Base-by-base conservation (phyloP, 2,797 vertebrate species). In the Urophycis tenuis region DNA sequence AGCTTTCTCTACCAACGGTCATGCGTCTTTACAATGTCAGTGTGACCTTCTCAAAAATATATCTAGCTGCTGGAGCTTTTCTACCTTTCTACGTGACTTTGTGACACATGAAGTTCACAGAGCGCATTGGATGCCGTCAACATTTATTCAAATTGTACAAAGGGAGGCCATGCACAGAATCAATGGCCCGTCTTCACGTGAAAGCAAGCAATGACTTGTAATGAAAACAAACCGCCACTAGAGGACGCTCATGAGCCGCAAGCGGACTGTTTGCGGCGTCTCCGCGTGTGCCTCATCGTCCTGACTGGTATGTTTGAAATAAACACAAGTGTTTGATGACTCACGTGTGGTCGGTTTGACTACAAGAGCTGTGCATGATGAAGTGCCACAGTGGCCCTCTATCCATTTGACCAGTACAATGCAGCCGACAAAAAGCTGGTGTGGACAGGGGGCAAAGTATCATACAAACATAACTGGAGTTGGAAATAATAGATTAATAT, bases 221-320 rank as follows among this genome's bases (percentile, higher is more conserved):
- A 10, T 80, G 80, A 32, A 67, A 39, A 34, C 17, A 0, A 5
- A 64, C 1, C 1, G 72, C 75, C 88, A 88, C 75, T 2, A 83
- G 85, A 70, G 81, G 84, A 84, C 0, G 17, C 25, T 80, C 88
- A 70, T 84, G 64, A 25, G 33, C 73, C 14, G 76, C 36, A 0
- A 35, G 45, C 5, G 45, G 39, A 73, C n/a, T 2, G 53, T 25
- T 60, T 60, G 53, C 19, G 2, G n/a, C 17, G 19, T 49, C n/a
- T 29, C 60, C 3, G 25, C 60, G 12, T n/a, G 60, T 29, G 2
- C 60, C 60, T 67, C 31, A 71, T 33, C 32, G 19, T 7, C 60
- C 33, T 11, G 31, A 17, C 12, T 33, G 32, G 33, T 5, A 3
- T 33, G 30, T 33, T 33, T 32, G 10, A 67, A 67, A 67, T 67